Conservation (phyloP, 1,140 invertebrate species). For the Monomorium pharaonis region DNA sequence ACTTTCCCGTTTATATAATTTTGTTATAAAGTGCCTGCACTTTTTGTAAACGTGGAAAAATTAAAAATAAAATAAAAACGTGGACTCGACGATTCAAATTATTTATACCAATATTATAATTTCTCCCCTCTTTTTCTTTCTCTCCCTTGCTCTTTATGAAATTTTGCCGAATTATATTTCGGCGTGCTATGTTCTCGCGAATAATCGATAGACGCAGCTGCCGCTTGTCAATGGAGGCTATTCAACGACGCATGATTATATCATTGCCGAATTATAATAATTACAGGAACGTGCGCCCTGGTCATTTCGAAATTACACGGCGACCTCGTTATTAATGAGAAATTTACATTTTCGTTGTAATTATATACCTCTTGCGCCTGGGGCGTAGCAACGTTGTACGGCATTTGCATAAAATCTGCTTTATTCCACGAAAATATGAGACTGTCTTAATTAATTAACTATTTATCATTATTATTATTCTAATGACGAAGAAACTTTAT, state of each 20-base stretch:
- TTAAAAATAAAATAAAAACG: background rate
- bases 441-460: constrained; percentile 71
- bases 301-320: constrained; percentile 60
- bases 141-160: background rate
- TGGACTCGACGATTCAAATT: background rate
- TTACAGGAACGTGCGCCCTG: constrained; percentile 38
- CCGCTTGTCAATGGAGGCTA: constrained; percentile 62
- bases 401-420: constrained; percentile 72
- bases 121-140: background rate
- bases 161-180: constrained; percentile 54
- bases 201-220: constrained; percentile 63
- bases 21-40: background rate
- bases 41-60: background rate
- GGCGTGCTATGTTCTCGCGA: constrained; percentile 41
- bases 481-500: constrained; percentile 66
- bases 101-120: constrained; percentile 19
- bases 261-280: constrained; percentile 70
- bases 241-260: constrained; percentile 59
- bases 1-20: constrained; percentile 18
- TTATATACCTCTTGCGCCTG: constrained; percentile 52
- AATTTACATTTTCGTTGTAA: constrained; percentile 70
- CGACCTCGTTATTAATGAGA: constrained; percentile 67
- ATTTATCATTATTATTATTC: constrained; percentile 61
- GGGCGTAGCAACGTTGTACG: background rate
- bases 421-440: constrained; percentile 61